phyloP scores from a whole-genome alignment of 2,888 invertebrate genomes.

The Serrognathus titanus region DNA sequence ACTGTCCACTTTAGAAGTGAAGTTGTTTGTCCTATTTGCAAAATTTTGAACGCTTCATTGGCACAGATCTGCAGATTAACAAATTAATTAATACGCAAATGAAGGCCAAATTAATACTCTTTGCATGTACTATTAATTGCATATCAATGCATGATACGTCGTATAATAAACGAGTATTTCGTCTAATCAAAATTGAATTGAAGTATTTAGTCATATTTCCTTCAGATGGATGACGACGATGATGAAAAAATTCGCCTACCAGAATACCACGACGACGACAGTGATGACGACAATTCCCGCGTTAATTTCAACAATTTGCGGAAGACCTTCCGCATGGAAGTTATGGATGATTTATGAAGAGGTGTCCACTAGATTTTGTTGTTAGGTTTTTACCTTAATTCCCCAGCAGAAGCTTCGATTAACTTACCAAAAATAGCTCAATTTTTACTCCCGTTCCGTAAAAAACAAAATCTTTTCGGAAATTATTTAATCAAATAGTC shows the following conservation, averaged over 20 bases:
- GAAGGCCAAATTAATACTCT: background rate
- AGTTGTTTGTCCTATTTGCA: too few species aligned
- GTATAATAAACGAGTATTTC: background rate
- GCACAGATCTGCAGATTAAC: too few species aligned
- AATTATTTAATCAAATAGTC: too few species aligned
- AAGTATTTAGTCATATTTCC: constrained; percentile 7
- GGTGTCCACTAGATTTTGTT: constrained; percentile 16
- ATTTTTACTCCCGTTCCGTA: too few species aligned
- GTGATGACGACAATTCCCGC: constrained; percentile 35
- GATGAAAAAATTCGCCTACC: constrained; percentile 35
- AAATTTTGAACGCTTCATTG: too few species aligned
- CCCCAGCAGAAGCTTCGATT: too few species aligned
- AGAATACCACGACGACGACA: constrained; percentile 41
- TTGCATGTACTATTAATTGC: background rate
- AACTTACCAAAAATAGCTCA: too few species aligned
- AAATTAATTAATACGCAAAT: too few species aligned
- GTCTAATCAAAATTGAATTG: background rate
- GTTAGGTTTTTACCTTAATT: too few species aligned
- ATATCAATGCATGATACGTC: background rate
- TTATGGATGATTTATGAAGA: constrained; percentile 38
- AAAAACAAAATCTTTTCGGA: too few species aligned
- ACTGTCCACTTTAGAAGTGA: too few species aligned
- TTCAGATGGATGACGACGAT: constrained; percentile 34
- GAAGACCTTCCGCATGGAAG: constrained; percentile 45
- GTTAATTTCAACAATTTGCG: constrained; percentile 33